phyloP scores from a whole-genome alignment of 2,113 vertebrate species.

The Zapornia atra region DNA sequence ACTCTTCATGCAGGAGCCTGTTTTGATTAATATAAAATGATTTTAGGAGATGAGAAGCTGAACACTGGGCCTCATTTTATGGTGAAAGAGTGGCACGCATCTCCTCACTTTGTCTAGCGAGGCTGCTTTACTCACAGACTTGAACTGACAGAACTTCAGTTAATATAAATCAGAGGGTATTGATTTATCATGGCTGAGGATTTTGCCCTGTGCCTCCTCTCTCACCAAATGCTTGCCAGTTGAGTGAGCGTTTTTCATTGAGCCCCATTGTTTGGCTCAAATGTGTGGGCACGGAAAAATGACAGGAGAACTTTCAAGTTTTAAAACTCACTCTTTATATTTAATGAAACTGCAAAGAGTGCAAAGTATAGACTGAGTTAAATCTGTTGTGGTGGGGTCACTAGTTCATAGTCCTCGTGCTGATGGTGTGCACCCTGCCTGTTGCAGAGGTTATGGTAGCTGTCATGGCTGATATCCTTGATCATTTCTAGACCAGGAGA shows the following conservation, averaged over 20 bases:
- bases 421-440: background rate
- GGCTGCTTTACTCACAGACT: background rate
- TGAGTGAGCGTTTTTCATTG: background rate
- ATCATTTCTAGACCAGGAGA: background rate
- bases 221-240: background rate
- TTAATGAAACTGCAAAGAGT: background rate
- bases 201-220: background rate
- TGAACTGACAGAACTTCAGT: background rate
- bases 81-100: background rate
- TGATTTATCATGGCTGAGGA: background rate
- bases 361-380: rapidly evolving
- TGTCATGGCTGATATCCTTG: background rate
- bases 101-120: background rate
- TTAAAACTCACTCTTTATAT: background rate
- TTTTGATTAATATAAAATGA: background rate
- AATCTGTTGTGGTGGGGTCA: background rate
- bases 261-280: background rate
- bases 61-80: background rate
- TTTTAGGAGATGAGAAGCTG: background rate
- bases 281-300: background rate
- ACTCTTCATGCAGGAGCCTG: background rate
- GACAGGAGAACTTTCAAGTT: background rate
- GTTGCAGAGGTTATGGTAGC: background rate
- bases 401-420: background rate
- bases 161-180: background rate